Base-by-base conservation (phyloP, 2,797 vertebrate genomes). In the Anableps anableps region DNA sequence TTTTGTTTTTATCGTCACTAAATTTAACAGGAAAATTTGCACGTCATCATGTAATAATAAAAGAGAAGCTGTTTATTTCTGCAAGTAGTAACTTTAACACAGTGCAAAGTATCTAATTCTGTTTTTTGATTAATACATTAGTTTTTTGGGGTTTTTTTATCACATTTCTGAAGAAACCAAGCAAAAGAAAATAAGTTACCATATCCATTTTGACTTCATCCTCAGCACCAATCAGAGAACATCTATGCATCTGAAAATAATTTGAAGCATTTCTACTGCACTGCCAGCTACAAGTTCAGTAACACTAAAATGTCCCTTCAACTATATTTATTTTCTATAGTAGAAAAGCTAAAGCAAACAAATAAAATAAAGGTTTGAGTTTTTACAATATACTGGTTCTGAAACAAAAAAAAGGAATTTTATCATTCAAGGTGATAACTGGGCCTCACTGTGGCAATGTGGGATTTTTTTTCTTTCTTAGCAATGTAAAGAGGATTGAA, bases 351-450 rank as follows among this genome's bases (percentile, higher is more conserved):
- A 38, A 38, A 9, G 23, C 26, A 9, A 26, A 34, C 13, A 77
- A 31, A 66, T 4, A 26, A 47, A 64, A 21, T 8, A 16, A 34
- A 66, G 14, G 1, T 64, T 31, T 38, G 17, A 23, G 1, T 5
- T 34, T 64, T 31, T 62, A 21, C 43, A 71, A 41, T 2, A 80
- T 62, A 3, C 19, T 76, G 26, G 68, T 83, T 78, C 60, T 50
- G 10, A 83, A 85, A 87, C 74, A 83, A 78, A 71, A 79, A 29
- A 78, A 60, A 70, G 78, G 71, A 78, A 68, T 53, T 83, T 45
- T 71, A 81, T 84, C 72, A 83, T 86, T 91, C 80, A 89, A 85
- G 78, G 77, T 86, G 85, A 90, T 89, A 58, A 82, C 21, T 26
- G 48, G 75, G 75, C 83, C 77, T 87, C 75, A 66, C 79, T 88